Percentiles rank a stretch among this genome's conserved stretches.
Conservation (phyloP, 2,113 vertebrate species). For the Callocephalon fimbriatum region DNA sequence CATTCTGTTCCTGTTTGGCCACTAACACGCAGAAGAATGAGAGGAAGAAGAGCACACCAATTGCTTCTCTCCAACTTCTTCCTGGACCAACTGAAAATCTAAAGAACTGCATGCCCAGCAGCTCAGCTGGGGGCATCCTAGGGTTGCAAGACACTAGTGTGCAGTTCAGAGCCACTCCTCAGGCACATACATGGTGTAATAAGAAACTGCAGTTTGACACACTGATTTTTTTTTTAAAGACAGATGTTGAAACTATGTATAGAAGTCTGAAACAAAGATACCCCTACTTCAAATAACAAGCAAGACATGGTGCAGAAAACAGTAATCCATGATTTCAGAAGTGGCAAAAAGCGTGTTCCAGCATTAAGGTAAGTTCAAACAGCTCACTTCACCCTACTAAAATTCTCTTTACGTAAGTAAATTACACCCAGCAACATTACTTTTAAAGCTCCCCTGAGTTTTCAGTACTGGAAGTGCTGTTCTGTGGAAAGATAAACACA, state of each 20-base stretch:
- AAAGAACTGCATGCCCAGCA: not conserved
- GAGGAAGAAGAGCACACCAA: not conserved
- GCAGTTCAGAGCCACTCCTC: not conserved
- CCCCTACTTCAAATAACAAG: not conserved
- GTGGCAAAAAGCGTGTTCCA: not conserved
- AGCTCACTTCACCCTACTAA: not conserved
- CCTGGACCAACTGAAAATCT: not conserved
- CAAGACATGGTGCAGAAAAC: not conserved
- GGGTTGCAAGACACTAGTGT: not conserved
- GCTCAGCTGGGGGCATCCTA: fast-evolving
- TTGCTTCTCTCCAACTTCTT: not conserved
- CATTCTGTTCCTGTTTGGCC: not conserved
- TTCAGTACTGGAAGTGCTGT: not conserved
- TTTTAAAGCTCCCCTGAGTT: not conserved
- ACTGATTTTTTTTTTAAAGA: not conserved
- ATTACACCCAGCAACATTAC: not conserved
- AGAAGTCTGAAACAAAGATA: not conserved
- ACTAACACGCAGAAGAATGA: not conserved
- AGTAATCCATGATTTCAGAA: not conserved
- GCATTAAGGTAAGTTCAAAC: not conserved
- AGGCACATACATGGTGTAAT: fast-evolving
- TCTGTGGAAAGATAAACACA: not conserved
- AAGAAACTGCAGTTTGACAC: not conserved
- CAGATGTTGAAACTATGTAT: not conserved
- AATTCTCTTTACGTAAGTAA: not conserved